Conservation (phyloP, 2,113 vertebrate species). For the Crotophaga sulcirostris region DNA sequence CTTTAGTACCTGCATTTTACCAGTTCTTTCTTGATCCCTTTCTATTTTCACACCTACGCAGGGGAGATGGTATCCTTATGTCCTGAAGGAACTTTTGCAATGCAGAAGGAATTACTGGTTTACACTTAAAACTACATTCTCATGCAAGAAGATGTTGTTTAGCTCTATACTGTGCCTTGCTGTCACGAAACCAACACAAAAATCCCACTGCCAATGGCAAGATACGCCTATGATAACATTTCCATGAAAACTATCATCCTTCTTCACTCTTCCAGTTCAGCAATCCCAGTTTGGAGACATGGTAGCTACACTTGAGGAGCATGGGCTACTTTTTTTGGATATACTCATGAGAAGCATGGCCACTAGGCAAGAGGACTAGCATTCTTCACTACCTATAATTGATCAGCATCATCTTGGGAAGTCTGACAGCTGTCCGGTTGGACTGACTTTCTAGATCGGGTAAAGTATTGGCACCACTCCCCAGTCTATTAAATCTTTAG, state of each 20-base stretch:
- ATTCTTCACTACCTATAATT: neutral
- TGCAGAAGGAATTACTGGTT: neutral
- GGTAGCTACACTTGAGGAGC: neutral
- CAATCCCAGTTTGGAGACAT: fast-evolving
- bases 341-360: neutral
- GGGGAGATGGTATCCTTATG: neutral
- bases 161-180: neutral
- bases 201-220: neutral
- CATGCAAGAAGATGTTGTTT: neutral
- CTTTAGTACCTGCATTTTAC: neutral
- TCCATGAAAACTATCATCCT: neutral
- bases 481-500: neutral
- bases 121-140: neutral
- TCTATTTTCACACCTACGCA: neutral
- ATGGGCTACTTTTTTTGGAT: fast-evolving
- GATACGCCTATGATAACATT: neutral
- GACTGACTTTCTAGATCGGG: neutral
- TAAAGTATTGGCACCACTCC: fast-evolving
- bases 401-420: neutral
- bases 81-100: neutral
- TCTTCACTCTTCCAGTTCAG: neutral
- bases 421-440: neutral
- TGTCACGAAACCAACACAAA: neutral
- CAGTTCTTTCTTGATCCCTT: neutral
- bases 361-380: neutral